phyloP scores from a whole-genome alignment of 2,797 vertebrate genomes.

The Rhabdomys pumilio region DNA sequence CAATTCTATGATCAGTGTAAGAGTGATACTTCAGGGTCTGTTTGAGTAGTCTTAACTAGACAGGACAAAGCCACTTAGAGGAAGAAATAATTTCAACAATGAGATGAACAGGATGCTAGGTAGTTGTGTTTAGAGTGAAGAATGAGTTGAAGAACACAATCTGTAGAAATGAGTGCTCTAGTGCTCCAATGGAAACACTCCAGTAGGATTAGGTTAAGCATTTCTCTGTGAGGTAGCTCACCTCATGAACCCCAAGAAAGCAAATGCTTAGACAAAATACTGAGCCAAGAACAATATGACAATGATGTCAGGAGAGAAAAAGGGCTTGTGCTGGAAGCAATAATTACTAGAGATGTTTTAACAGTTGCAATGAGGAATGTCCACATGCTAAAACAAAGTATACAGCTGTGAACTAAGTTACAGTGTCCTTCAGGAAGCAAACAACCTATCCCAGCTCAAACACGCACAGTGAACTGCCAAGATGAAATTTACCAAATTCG shows the following conservation, averaged over 20 bases:
- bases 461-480: background rate
- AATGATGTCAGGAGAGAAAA: conserved; percentile 11
- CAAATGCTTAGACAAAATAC: background rate
- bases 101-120: background rate
- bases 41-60: background rate
- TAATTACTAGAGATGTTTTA: conserved; percentile 12
- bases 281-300: background rate
- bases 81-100: conserved; percentile 40
- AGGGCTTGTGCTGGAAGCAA: background rate
- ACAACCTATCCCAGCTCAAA: background rate
- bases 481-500: conserved; percentile 39
- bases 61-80: conserved; percentile 49
- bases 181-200: background rate
- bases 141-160: background rate
- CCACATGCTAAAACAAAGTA: conserved; percentile 43
- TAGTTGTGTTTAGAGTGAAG: background rate
- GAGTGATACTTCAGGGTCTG: conserved; percentile 45
- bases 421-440: conserved; percentile 23
- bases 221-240: background rate
- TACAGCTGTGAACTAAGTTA: conserved; percentile 39
- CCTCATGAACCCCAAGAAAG: background rate
- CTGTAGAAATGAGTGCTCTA: background rate
- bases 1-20: background rate
- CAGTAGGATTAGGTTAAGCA: background rate
- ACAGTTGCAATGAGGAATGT: conserved; percentile 29